These are phyloP conservation scores for Sarcophilus harrisii DNA, from an alignment of 2,797 vertebrate genomes.

Conservation along the genomic window DNA sequence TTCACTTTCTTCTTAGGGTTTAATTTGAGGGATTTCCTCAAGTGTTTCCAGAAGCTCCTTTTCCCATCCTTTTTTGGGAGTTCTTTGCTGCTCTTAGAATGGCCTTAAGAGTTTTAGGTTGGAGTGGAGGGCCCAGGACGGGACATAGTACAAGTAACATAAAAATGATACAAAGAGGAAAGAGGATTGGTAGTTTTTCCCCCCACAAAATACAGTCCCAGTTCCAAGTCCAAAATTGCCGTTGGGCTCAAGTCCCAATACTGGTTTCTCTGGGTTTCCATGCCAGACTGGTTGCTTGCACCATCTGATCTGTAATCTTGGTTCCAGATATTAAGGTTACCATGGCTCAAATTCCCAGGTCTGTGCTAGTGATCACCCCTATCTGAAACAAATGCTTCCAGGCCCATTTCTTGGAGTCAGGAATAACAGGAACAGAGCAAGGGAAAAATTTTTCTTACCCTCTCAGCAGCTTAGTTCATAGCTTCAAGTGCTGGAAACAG, in stretches of 20 bases:
- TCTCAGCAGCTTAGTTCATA: background rate
- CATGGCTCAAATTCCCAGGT: background rate
- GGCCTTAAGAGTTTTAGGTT: background rate
- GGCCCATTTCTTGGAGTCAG: too few species aligned
- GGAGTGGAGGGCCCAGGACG: background rate
- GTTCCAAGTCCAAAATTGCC: too few species aligned
- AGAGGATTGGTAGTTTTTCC: too few species aligned
- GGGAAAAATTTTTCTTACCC: background rate
- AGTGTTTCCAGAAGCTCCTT: background rate
- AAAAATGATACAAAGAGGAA: background rate
- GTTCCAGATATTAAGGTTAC: background rate
- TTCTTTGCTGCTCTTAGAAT: background rate
- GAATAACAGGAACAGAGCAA: background rate
- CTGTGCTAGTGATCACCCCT: background rate
- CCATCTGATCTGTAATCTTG: background rate
- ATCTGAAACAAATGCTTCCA: background rate
- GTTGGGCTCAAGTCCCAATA: too few species aligned
- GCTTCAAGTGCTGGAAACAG: too few species aligned
- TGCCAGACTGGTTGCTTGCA: background rate
- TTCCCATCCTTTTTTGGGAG: background rate
- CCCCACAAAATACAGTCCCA: too few species aligned
- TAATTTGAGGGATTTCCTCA: background rate
- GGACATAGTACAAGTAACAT: background rate
- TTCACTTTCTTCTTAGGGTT: background rate
- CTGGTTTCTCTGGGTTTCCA: background rate